phyloP scores from a whole-genome alignment of 2,797 vertebrate species.

The Microhierax caerulescens region DNA sequence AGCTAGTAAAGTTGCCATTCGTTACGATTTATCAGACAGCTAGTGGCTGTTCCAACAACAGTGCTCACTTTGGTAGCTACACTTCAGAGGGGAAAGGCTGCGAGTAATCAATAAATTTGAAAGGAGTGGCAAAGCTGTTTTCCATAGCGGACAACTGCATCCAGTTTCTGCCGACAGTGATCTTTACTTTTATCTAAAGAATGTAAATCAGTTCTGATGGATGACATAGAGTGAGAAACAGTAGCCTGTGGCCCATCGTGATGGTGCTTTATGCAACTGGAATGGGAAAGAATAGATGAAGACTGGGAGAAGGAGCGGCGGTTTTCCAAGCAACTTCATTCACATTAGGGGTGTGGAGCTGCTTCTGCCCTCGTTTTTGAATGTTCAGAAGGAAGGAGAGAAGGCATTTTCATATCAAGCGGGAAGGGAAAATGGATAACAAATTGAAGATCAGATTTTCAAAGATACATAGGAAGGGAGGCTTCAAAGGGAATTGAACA shows the following conservation, averaged over 20 bases:
- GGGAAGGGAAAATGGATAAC: not conserved
- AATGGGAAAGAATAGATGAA: not conserved
- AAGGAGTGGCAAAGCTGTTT: not conserved
- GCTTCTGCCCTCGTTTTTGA: not conserved
- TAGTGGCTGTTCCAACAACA: not conserved
- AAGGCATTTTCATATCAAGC: not conserved
- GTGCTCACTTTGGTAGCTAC: not conserved
- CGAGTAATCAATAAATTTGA: not conserved
- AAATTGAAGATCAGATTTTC: constrained; percentile 54
- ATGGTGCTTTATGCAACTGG: not conserved
- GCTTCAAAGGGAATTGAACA: constrained; percentile 34
- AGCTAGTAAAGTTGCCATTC: not conserved
- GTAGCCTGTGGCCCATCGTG: not conserved
- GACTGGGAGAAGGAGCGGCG: not conserved
- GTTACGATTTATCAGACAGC: not conserved
- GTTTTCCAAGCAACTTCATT: not conserved
- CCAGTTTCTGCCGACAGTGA: not conserved
- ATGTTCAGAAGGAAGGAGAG: not conserved
- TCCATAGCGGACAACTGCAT: not conserved
- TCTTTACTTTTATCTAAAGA: not conserved
- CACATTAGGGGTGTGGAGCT: not conserved
- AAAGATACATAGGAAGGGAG: constrained; percentile 28
- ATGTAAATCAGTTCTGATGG: not conserved
- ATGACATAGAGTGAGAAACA: not conserved
- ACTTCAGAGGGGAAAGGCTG: not conserved